phyloP scores from a whole-genome alignment of 2,113 vertebrate species.

The Excalfactoria chinensis region DNA sequence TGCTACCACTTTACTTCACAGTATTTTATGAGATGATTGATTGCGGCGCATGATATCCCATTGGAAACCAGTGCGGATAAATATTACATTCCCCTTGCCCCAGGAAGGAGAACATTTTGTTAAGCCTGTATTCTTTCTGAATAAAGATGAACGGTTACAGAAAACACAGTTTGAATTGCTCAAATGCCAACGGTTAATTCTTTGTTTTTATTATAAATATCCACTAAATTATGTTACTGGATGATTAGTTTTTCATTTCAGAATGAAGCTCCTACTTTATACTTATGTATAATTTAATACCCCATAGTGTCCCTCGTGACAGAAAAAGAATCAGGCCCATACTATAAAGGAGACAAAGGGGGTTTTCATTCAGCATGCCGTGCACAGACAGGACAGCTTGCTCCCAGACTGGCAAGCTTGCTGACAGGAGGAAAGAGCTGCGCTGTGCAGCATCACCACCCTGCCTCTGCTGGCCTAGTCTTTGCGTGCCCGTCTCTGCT shows the following conservation, averaged over 20 bases:
- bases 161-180: slow-evolving; percentile 18
- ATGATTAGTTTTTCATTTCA: slow-evolving; percentile 43
- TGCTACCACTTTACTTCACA: slow-evolving; percentile 2
- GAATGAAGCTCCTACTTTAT: not conserved
- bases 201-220: slow-evolving; percentile 41
- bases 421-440: not conserved
- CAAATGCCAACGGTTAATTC: not conserved
- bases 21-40: slow-evolving; percentile 19
- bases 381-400: not conserved
- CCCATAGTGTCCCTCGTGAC: not conserved
- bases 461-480: not conserved
- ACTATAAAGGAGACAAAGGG: slow-evolving; percentile 8
- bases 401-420: not conserved
- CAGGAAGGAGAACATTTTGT: slow-evolving; percentile 42
- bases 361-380: not conserved
- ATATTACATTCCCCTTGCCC: slow-evolving; percentile 31
- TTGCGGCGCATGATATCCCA: not conserved
- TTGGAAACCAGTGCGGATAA: slow-evolving; percentile 16
- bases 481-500: not conserved
- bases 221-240: slow-evolving; percentile 13
- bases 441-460: accelerated
- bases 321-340: not conserved
- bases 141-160: slow-evolving; percentile 9
- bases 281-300: slow-evolving; percentile 8
- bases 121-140: slow-evolving; percentile 16